Evolutionary conservation across 2,888 invertebrate genomes (phyloP), one percentile per base, ranked within the genome.

Genomic region (Auanema sp.): DNA sequence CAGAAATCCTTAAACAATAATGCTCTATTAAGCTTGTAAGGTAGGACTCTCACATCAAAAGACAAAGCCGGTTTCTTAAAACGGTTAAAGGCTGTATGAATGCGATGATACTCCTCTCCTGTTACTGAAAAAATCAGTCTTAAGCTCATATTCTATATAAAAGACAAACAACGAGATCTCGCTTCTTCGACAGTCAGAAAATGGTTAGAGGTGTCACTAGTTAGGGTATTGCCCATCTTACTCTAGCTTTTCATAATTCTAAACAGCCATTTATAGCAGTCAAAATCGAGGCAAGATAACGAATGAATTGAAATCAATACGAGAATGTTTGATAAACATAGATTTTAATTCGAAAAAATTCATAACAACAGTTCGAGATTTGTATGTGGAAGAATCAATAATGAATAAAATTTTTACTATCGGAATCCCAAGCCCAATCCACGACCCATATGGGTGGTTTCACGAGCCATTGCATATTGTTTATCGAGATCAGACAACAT

Each of bases 381-480:
- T 47, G 47, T 5, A 47, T 47, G 47, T 5, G 16, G 47, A 47
- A 47, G 11, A 47, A 47, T 47, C 16, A 47, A 47, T 21, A 18
- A 47, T 47, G 47, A 47, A 47, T 47, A 18, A 47, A 33, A 33
- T 33, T 33, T 33, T 33, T 33, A 33, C 33, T 18, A 18, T 49
- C 68, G 74, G 50, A 72, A 75, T 1, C 75, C 75, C 24, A 75
- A 59, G 6, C 75, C 75, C 57, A 58, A 68, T 43, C 75, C 75
- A 24, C 68, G 54, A 14, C 71, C 75, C 64, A 66, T 69, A 51
- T 75, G 71, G 11, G 75, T 66, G 18, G 69, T 65, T 41, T 68
- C 69, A 47, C 72, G 58, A 11, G 75, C 75, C 23, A 67, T 57
- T 18, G 60, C 66, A 58, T 71, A 75, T 66, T 75, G 75, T 25